A percentile compares a stretch with the other conserved stretches of the same genome.
Conservation (phyloP, 2,888 invertebrate genomes). For the Drosophila setosimentum region DNA sequence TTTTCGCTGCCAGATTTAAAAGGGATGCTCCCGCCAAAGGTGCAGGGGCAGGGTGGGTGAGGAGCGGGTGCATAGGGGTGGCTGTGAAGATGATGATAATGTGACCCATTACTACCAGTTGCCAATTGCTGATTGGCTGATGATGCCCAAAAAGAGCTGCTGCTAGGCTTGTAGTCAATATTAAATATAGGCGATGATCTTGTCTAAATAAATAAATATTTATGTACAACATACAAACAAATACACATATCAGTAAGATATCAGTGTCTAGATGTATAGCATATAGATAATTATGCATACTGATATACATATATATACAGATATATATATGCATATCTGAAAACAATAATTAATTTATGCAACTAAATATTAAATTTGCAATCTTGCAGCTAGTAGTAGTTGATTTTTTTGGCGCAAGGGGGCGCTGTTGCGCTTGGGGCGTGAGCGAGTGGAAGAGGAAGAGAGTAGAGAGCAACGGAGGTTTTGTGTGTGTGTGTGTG, state of each 20-base stretch:
- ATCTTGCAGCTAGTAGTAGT: constrained; percentile 4
- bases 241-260: too few species aligned
- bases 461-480: not conserved
- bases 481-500: not conserved
- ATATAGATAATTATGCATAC: constrained; percentile 1
- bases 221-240: not conserved
- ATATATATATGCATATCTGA: constrained; percentile 5
- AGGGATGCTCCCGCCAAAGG: constrained; percentile 2
- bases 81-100: not conserved
- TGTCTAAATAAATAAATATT: constrained; percentile 1
- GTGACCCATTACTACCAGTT: not conserved
- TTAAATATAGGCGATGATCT: constrained; percentile 21
- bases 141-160: not conserved
- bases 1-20: constrained; percentile 5
- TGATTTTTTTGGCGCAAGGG: constrained; percentile 6
- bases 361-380: constrained; percentile 6
- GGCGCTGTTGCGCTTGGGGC: constrained; percentile 8
- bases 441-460: not conserved
- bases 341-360: not conserved
- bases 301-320: constrained; percentile 2
- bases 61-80: not conserved
- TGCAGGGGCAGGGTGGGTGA: not conserved
- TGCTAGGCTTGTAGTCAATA: constrained; percentile 1
- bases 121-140: constrained; percentile 4
- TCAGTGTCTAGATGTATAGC: constrained; percentile 11